Percentiles rank a stretch among this genome's conserved stretches.
Evolutionary conservation across 2,113 vertebrate species (phyloP).

Genomic region (Istiophorus platypterus): DNA sequence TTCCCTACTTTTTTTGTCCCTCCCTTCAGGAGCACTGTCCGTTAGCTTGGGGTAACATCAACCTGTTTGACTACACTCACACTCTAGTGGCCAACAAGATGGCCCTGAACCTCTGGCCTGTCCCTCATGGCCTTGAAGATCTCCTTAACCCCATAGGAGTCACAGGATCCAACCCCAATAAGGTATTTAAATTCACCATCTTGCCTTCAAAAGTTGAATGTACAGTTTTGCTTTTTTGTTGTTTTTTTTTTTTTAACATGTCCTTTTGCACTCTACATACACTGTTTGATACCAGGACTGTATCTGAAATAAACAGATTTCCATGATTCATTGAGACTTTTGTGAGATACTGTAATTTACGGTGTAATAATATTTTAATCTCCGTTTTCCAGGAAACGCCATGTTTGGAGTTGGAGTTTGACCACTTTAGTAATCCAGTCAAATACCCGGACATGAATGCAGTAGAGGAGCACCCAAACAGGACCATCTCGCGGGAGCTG

Average conservation of each 20-base stretch:
- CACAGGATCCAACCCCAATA: conserved; percentile 98
- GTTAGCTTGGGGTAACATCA: conserved; percentile 98
- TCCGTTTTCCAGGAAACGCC: conserved; percentile 92
- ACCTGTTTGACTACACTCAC: conserved; percentile 98
- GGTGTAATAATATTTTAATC: background rate
- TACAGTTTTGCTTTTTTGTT: too few species aligned
- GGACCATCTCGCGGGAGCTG: conserved; percentile 95
- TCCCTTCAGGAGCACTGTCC: conserved; percentile 86
- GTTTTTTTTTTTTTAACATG: too few species aligned
- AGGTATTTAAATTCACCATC: conserved; percentile 79
- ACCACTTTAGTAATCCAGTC: conserved; percentile 95
- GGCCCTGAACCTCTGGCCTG: conserved; percentile 98
- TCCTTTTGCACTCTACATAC: background rate
- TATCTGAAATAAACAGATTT: background rate
- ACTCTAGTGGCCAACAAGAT: conserved; percentile 97
- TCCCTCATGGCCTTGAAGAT: conserved; percentile 97
- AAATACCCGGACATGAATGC: conserved; percentile 97
- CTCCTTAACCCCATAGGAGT: conserved; percentile 97
- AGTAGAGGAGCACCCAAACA: conserved; percentile 95
- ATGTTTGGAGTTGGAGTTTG: conserved; percentile 97
- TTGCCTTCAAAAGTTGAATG: too few species aligned
- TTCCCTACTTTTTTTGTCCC: too few species aligned
- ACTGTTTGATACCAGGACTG: background rate
- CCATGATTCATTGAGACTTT: background rate
- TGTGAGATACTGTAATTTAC: background rate